Evolutionary conservation across 30 jellyfish, hydroid and myxozoan species (phyloP), one percentile per base, ranked within the genome.

Genomic region (Morbakka virulenta): DNA sequence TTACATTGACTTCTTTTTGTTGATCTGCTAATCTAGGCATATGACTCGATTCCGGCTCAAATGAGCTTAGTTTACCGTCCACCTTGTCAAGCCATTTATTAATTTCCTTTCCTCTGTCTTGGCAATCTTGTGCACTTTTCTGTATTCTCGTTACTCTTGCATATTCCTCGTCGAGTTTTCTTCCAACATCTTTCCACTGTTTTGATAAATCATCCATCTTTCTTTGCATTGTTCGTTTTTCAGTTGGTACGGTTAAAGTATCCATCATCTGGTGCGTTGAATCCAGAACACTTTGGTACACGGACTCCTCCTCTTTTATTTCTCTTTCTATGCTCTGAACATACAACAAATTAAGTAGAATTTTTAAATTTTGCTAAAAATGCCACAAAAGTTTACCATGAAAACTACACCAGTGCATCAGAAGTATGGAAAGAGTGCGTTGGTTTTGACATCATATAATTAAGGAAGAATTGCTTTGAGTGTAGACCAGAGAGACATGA

Each of bases 1-100:
- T 82, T 82, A 82, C 94, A 73, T 92, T 92, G 49, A 86, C 74
- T 47, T 92, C 96, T 63, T 86, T 85, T 63, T 92, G 99, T 64
- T 92, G 99, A 11, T 61, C 77, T 2, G 79, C 82, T 4, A 92
- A 90, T 33, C 80, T 68, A 33, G 85, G 95, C 22, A 77, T 72
- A 17, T 91, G 78, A 32, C 96, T 71, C 1, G 94, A 72, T 31
- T 79, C 99, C 14, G 99, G 96, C 41, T 92, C 94, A 1, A 85
- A 84, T 21, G 71, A 68, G 23, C 35, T 53, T 12, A 92, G 72
- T 68, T 81, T 83, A 83, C 81, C 77, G 47, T 80, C 95, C 49
- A 69, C 81, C 28, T 75, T 84, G 35, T 79, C 96, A 30, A 85
- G 76, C 85, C 92, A 79, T 50, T 86, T 74, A 2, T 74, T 68